phyloP scores from a whole-genome alignment of 2,888 invertebrate genomes.

The Isotomurus palustris region DNA sequence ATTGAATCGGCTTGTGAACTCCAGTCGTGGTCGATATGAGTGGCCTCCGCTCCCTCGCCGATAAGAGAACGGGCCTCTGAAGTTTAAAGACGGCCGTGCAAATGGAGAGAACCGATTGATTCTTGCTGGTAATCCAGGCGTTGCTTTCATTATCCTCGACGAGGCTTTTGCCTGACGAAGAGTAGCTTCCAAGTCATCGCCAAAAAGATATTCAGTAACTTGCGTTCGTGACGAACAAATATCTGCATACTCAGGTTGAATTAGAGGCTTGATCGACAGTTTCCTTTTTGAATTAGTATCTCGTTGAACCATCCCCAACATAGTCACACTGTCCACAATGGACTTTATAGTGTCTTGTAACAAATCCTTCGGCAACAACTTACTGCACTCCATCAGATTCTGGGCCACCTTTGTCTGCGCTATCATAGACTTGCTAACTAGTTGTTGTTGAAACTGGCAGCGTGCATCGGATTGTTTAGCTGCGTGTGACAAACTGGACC shows the following conservation, averaged over 20 bases:
- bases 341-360: background rate
- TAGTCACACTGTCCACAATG: background rate
- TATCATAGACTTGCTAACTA: background rate
- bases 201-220: constrained; percentile 7
- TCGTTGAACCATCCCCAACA: background rate
- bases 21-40: background rate
- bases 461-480: background rate
- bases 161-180: constrained; percentile 8
- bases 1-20: background rate
- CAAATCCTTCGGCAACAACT: background rate
- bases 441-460: background rate
- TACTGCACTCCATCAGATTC: background rate
- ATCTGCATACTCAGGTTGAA: constrained; percentile 10
- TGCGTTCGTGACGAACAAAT: constrained; percentile 1
- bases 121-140: background rate
- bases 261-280: background rate
- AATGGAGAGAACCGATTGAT: background rate
- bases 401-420: background rate
- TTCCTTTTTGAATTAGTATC: background rate
- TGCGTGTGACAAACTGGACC: background rate
- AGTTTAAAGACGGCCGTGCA: constrained; percentile 15
- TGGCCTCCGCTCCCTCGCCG: constrained; percentile 6
- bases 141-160: background rate
- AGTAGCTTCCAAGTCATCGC: constrained; percentile 9
- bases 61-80: constrained; percentile 5